These are phyloP conservation scores for Phaethornis superciliosus DNA, from an alignment of 2,113 vertebrate species.

Conservation along the genomic window DNA sequence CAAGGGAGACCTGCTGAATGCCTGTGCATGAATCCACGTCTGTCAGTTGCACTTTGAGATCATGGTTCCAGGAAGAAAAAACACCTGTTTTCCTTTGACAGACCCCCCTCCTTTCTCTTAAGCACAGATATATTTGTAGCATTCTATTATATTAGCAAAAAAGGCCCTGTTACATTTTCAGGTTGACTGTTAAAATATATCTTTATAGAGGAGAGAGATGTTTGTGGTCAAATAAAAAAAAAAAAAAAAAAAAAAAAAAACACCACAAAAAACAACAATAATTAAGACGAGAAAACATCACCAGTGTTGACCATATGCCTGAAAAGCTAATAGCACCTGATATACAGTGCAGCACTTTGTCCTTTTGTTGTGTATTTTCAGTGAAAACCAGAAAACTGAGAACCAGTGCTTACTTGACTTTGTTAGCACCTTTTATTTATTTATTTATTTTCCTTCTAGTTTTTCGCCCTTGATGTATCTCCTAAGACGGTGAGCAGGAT, in stretches of 20 bases:
- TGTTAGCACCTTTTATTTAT: slow-evolving; percentile 1
- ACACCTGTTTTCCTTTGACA: not conserved
- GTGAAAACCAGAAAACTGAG: not conserved
- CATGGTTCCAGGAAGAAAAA: not conserved
- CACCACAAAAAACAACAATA: not conserved
- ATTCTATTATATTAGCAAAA: not conserved
- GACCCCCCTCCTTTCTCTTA: not conserved
- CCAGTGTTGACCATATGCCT: not conserved
- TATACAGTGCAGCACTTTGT: not conserved
- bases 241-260: not conserved
- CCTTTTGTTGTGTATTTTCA: not conserved
- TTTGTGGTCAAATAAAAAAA: not conserved
- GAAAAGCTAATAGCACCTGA: not conserved
- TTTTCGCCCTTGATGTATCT: slow-evolving; percentile 46
- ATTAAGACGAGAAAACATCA: not conserved
- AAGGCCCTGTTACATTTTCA: not conserved
- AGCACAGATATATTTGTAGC: not conserved
- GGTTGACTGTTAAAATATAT: not conserved
- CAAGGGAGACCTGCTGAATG: not conserved
- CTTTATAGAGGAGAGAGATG: not conserved
- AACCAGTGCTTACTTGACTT: not conserved
- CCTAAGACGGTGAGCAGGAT: slow-evolving; percentile 35
- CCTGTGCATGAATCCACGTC: not conserved
- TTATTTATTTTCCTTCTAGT: slow-evolving; percentile 30
- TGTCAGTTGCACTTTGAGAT: not conserved